Evolutionary conservation across 2,113 vertebrate genomes (phyloP).

Genomic region (Laticauda colubrina): DNA sequence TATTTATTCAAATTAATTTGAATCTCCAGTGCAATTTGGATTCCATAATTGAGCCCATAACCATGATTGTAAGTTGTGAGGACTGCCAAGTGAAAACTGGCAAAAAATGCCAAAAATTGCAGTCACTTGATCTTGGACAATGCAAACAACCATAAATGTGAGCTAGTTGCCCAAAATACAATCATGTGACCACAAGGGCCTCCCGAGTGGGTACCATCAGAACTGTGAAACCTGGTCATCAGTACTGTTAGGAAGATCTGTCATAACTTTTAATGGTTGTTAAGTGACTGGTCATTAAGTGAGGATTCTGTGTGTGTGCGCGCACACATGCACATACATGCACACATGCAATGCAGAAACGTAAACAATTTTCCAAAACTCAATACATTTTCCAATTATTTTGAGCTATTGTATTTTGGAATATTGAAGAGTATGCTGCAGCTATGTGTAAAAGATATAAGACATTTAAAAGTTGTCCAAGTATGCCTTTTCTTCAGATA

Average conservation of each 20-base stretch:
- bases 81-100: neutral
- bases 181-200: neutral
- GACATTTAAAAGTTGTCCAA: neutral
- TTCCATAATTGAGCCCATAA: neutral
- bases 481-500: neutral
- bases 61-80: neutral
- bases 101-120: neutral
- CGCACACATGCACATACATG: too few species aligned
- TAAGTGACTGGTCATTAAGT: neutral
- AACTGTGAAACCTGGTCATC: neutral
- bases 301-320: neutral
- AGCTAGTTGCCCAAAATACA: neutral
- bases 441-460: neutral
- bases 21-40: neutral
- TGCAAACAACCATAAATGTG: neutral
- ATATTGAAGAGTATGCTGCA: neutral
- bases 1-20: conserved; percentile 14
- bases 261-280: neutral
- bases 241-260: neutral
- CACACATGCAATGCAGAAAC: neutral
- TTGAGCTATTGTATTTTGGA: neutral
- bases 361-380: neutral
- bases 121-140: neutral
- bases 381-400: neutral
- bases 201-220: neutral